Base-by-base conservation (phyloP, 2,888 invertebrate genomes). In the Pollenia griseotomentosa region DNA sequence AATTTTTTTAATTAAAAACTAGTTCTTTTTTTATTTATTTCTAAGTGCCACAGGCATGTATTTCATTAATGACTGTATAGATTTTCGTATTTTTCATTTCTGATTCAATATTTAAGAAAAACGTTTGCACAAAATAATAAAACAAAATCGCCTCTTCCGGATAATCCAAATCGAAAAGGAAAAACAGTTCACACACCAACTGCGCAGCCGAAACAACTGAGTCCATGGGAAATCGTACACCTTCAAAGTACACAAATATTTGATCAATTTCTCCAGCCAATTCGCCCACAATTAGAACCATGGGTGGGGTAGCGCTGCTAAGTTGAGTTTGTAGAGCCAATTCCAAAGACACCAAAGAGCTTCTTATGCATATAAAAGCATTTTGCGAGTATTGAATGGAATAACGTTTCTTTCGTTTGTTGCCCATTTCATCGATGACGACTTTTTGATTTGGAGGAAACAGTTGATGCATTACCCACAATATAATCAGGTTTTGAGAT, bases 231-330 rank as follows among this genome's bases (percentile, higher is more conserved):
- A 74, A 87, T 51, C 77, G 78, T 40, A 84, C 66, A 16, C 84
- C 87, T 16, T 87, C 87, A 16, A 87, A 87, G n/a, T 87, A 87
- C 8, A 87, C 87, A 68, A 59, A 87, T 11, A 87, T 78, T 23
- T 87, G 84, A 73, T 84, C 80, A n/a, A 84, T 84, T 40, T 85
- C 84, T 0, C 73, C 81, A 1, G 55, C 87, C 63, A 87, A 70
- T 70, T 87, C 87, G 10, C 87, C 87, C 4, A 87, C 78, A 5
- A 87, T 70, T 0, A 87, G 40, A 23, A 87, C 7, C 81, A 85
- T 77, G 16, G 87, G 87, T 5, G 87, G 87, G 0, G 81, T 82
- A n/a, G 66, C 77, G 14, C 33, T 63, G 1, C 40, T 63, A 0
- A 74, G 16, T 11, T 68, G 66, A 3, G 44, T 55, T n/a, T 73